These are phyloP conservation scores for Cerastoderma edule DNA, from an alignment of 2,888 invertebrate species.

Conservation along the genomic window DNA sequence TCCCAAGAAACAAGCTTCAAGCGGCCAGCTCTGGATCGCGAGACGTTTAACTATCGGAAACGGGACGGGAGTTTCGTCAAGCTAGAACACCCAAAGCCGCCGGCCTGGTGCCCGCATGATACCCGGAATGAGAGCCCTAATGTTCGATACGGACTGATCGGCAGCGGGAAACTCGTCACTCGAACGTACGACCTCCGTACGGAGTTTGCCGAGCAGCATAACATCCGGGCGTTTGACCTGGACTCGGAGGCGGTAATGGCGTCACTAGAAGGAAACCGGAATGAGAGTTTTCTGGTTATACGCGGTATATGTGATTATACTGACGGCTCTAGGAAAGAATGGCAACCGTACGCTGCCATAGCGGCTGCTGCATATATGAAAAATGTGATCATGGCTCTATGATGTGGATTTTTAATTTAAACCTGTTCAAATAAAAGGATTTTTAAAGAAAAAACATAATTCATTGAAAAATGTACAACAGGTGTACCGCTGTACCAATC, in stretches of 20 bases:
- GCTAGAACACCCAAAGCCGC: conserved; percentile 62
- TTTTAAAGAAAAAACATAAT: too few relatives aligned
- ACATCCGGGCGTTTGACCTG: conserved; percentile 95
- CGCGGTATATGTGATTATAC: conserved; percentile 96
- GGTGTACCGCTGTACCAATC: too few relatives aligned
- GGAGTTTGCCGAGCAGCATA: conserved; percentile 92
- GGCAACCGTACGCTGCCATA: conserved; percentile 97
- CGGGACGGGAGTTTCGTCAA: conserved; percentile 65
- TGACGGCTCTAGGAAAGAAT: conserved; percentile 96
- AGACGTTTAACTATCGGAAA: conserved; percentile 70
- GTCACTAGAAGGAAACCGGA: conserved; percentile 87
- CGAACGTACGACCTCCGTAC: conserved; percentile 92
- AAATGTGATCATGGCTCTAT: conserved; percentile 86
- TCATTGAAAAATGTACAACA: too few relatives aligned
- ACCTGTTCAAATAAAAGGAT: too few relatives aligned
- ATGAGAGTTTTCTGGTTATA: conserved; percentile 87
- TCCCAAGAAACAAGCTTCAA: conserved; percentile 83
- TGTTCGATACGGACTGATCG: conserved; percentile 91
- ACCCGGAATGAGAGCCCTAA: conserved; percentile 79
- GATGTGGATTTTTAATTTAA: too few relatives aligned
- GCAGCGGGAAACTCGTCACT: conserved; percentile 92
- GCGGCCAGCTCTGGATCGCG: conserved; percentile 73
- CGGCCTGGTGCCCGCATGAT: conserved; percentile 71
- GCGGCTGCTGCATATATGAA: conserved; percentile 97
- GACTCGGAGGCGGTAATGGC: conserved; percentile 98